phyloP scores from a whole-genome alignment of 2,888 invertebrate genomes.

The Toxonevra muliebris region DNA sequence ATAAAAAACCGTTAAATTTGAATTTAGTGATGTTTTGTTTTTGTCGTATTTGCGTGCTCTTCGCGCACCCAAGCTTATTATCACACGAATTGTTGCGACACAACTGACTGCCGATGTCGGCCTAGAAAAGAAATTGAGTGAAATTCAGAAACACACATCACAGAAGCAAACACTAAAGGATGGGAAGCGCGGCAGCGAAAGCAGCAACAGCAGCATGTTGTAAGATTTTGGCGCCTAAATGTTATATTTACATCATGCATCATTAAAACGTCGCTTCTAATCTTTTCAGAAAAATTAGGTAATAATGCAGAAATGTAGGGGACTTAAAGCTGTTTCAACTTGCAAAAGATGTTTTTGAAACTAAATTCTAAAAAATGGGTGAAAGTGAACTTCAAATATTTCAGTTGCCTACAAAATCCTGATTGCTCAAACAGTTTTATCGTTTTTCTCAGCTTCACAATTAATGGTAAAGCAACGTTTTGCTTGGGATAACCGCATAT shows the following conservation, averaged over 20 bases:
- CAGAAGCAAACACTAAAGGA: conserved; percentile 16
- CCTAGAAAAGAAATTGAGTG: conserved; percentile 29
- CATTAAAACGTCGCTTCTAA: not conserved
- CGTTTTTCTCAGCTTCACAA: too few relatives aligned
- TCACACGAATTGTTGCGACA: conserved; percentile 41
- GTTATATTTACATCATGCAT: conserved; percentile 12
- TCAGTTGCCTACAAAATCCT: too few relatives aligned
- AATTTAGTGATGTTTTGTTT: not conserved
- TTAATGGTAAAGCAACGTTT: too few relatives aligned
- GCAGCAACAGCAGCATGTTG: conserved; percentile 1
- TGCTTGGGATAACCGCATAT: too few relatives aligned
- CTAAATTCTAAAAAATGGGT: too few relatives aligned
- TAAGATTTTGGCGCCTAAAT: conserved; percentile 40
- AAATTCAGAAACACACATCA: conserved; percentile 30
- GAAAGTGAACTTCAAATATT: too few relatives aligned
- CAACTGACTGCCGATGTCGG: conserved; percentile 36
- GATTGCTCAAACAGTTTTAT: too few relatives aligned
- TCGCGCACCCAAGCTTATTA: conserved; percentile 36
- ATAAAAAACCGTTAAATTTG: conserved; percentile 1
- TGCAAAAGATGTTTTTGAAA: too few relatives aligned
- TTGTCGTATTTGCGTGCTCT: conserved; percentile 1
- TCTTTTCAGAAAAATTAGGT: not conserved
- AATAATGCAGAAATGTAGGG: too few relatives aligned
- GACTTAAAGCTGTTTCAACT: too few relatives aligned
- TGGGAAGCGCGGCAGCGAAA: conserved; percentile 1